These are phyloP conservation scores for Falco naumanni DNA, from an alignment of 2,797 vertebrate genomes.

Conservation along the genomic window DNA sequence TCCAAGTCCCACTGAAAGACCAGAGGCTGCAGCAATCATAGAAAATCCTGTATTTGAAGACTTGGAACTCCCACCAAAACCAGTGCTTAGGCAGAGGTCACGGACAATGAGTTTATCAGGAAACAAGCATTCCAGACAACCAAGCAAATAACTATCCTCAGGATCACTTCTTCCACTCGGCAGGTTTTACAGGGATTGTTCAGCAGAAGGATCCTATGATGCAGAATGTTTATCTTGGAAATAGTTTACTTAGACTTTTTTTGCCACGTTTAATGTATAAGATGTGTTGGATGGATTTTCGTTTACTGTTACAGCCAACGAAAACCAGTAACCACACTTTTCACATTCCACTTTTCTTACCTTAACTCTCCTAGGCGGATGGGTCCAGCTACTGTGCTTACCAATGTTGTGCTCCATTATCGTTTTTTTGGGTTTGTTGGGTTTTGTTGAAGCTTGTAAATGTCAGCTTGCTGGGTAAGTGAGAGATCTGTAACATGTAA, in stretches of 20 bases:
- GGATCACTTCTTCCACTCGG: slow-evolving; percentile 39
- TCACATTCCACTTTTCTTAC: slow-evolving; percentile 10
- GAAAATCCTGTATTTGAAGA: slow-evolving; percentile 91
- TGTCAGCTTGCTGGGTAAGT: slow-evolving; percentile 57
- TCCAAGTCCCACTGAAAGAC: slow-evolving; percentile 85
- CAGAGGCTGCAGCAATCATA: slow-evolving; percentile 91
- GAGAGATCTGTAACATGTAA: slow-evolving; percentile 60
- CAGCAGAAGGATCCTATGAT: slow-evolving; percentile 50
- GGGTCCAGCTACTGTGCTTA: slow-evolving; percentile 46
- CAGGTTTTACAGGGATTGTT: slow-evolving; percentile 36
- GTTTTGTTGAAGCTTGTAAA: slow-evolving; percentile 57
- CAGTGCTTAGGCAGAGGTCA: slow-evolving; percentile 89
- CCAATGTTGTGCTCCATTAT: slow-evolving; percentile 6
- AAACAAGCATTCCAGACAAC: slow-evolving; percentile 79
- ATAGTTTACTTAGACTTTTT: slow-evolving; percentile 39
- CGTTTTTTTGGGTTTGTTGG: neutral
- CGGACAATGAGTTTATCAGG: slow-evolving; percentile 94
- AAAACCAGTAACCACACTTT: slow-evolving; percentile 7
- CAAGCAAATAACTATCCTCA: slow-evolving; percentile 72
- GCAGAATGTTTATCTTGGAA: slow-evolving; percentile 53
- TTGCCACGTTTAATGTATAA: neutral
- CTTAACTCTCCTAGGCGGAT: neutral
- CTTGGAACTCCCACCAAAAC: slow-evolving; percentile 87
- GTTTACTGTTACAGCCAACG: slow-evolving; percentile 1
- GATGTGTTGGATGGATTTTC: neutral